Evolutionary conservation across 2,113 vertebrate species (phyloP).

Genomic region (Eurypyga helias): DNA sequence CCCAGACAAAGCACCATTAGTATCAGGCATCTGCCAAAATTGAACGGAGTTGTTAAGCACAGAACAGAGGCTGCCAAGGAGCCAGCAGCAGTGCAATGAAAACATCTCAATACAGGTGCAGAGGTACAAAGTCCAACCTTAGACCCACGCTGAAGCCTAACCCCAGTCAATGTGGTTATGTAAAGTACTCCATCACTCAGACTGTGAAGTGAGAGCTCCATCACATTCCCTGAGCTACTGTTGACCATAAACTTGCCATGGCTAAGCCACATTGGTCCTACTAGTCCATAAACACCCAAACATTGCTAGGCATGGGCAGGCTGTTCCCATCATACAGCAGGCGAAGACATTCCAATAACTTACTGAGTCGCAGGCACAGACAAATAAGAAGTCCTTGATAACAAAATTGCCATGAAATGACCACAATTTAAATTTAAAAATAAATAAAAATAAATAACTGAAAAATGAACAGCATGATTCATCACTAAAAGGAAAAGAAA

Average conservation of each 20-base stretch:
- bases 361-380: background rate
- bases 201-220: background rate
- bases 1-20: background rate
- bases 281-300: background rate
- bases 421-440: background rate
- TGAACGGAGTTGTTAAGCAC: background rate
- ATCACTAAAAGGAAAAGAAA: conserved; percentile 25
- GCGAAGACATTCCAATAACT: background rate
- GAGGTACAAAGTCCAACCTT: background rate
- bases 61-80: background rate
- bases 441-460: background rate
- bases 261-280: background rate
- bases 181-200: background rate
- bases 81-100: background rate
- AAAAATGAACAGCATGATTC: conserved; percentile 31
- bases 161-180: background rate
- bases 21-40: background rate
- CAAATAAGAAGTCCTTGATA: background rate
- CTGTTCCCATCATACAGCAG: background rate
- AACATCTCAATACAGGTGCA: background rate
- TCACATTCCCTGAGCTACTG: background rate
- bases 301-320: background rate
- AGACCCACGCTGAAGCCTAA: background rate
- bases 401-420: background rate
- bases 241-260: background rate